phyloP scores from a whole-genome alignment of 2,888 invertebrate species.

The Shargacucullia verbasci region DNA sequence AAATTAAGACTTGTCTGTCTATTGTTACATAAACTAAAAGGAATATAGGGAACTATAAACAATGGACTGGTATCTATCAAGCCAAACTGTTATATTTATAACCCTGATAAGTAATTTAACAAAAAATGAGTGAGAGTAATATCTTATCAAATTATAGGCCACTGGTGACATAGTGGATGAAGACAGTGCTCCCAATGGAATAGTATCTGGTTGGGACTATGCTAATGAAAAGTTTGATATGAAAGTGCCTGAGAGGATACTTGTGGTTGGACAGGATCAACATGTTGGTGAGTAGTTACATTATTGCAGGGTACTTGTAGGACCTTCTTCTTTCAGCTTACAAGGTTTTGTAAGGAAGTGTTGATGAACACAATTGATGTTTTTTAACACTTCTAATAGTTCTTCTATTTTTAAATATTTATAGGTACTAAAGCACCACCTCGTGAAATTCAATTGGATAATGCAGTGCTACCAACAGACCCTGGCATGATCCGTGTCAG shows the following conservation, averaged over 20 bases:
- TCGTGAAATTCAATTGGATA: slow-evolving; percentile 95
- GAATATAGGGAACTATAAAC: no score
- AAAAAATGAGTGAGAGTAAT: not conserved
- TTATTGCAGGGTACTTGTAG: slow-evolving; percentile 1
- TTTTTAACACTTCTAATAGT: not conserved
- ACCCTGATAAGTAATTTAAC: no score
- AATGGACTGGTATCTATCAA: no score
- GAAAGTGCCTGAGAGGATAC: slow-evolving; percentile 98
- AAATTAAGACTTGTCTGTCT: no score
- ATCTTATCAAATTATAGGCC: slow-evolving; percentile 83
- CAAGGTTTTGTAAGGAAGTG: no score
- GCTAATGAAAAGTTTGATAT: slow-evolving; percentile 94
- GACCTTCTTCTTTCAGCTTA: no score
- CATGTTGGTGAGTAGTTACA: slow-evolving; percentile 85
- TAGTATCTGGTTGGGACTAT: slow-evolving; percentile 90
- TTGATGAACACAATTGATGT: no score
- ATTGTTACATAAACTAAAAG: no score
- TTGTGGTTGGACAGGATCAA: slow-evolving; percentile 94
- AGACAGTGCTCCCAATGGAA: slow-evolving; percentile 90
- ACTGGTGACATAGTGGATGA: slow-evolving; percentile 91
- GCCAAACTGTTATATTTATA: not conserved
- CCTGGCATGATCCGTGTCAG: slow-evolving; percentile 94
- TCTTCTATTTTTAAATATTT: slow-evolving; percentile 1
- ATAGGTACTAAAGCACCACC: slow-evolving; percentile 95
- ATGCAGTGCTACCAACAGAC: slow-evolving; percentile 92